A percentile compares a stretch with the other conserved stretches of the same genome.
Conservation (phyloP, 2,888 invertebrate genomes). For the Camponotus fellah region DNA sequence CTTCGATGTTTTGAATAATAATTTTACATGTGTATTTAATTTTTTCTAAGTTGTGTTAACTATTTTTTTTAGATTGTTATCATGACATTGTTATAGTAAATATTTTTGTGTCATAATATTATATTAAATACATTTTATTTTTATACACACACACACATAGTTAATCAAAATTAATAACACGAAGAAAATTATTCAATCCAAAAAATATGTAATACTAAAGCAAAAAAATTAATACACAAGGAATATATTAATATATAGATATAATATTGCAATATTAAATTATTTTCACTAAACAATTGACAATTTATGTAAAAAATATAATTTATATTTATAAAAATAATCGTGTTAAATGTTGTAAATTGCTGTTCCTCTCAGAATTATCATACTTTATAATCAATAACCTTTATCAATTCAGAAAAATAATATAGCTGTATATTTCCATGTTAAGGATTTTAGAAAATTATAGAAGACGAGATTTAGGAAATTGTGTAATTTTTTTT, state of each 20-base stretch:
- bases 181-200: not conserved
- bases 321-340: no score
- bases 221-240: not conserved
- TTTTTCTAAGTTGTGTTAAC: not conserved
- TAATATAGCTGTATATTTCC: not conserved
- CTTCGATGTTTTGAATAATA: not conserved
- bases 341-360: no score
- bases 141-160: not conserved
- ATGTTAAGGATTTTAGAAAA: not conserved
- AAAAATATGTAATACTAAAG: not conserved
- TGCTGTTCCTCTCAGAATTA: not conserved
- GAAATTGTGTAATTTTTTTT: not conserved
- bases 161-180: not conserved
- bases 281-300: not conserved
- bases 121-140: not conserved
- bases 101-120: not conserved
- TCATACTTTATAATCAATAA: not conserved
- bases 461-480: not conserved
- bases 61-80: not conserved
- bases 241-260: not conserved
- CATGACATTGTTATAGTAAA: not conserved
- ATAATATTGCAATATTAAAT: conserved; percentile 5
- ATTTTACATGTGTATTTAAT: not conserved
- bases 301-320: not conserved
- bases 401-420: not conserved